Percentiles rank a stretch among this genome's conserved stretches.
These are phyloP conservation scores for Petrophora chlorosata DNA, from an alignment of 2,888 invertebrate genomes.

Conservation along the genomic window DNA sequence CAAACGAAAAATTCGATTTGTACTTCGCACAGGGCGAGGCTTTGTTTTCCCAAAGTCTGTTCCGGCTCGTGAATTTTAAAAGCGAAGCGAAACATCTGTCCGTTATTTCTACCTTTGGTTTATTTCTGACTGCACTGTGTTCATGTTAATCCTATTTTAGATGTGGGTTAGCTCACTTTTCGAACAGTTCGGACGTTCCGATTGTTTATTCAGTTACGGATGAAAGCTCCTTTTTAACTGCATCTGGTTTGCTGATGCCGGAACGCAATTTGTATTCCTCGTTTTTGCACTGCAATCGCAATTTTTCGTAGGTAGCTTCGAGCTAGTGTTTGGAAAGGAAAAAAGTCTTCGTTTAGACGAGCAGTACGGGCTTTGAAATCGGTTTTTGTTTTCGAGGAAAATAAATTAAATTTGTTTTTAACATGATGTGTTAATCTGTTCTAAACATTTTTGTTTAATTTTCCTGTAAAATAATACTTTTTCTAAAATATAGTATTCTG, in stretches of 20 bases:
- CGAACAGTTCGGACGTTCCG: constrained; percentile 10
- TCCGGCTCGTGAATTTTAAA: constrained; percentile 50
- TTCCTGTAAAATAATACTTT: too few species aligned
- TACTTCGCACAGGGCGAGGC: constrained; percentile 26
- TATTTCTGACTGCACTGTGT: constrained; percentile 45
- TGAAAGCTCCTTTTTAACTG: constrained; percentile 22
- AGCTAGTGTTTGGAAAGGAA: too few species aligned
- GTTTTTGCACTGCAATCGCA: too few species aligned
- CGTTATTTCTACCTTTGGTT: constrained; percentile 40
- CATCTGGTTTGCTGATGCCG: constrained; percentile 20
- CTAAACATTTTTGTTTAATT: too few species aligned
- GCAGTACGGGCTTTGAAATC: too few species aligned
- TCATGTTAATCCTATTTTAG: constrained; percentile 39
- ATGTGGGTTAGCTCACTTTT: constrained; percentile 31
- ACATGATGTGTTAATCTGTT: too few species aligned
- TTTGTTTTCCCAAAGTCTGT: constrained; percentile 43
- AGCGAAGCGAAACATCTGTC: constrained; percentile 48
- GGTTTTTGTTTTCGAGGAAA: too few species aligned
- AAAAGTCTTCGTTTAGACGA: too few species aligned
- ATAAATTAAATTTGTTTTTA: too few species aligned
- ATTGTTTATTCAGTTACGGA: constrained; percentile 21
- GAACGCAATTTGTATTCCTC: not conserved
- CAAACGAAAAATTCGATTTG: constrained; percentile 38
- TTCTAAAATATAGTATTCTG: too few species aligned
- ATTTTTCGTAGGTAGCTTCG: too few species aligned